Base-by-base conservation (phyloP, 2,113 vertebrate species). In the Oncorhynchus clarkii region DNA sequence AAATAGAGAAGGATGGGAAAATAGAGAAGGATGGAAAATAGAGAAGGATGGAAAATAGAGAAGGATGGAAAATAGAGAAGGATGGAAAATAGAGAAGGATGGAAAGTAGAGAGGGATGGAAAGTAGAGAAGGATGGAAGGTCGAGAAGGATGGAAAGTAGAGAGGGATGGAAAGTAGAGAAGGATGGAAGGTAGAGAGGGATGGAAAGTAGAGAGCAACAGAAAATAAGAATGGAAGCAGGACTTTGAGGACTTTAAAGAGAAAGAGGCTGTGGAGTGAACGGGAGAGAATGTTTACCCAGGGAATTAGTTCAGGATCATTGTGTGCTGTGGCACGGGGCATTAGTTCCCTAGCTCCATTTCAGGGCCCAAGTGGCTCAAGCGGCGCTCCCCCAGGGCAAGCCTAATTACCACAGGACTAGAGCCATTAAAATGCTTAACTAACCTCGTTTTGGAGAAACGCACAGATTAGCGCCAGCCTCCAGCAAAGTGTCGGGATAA, bases 381-480 rank as follows among this genome's bases (percentile, higher is more conserved):
- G 85, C 93, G 88, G 91, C 93, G 93, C 95, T 96, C 96, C 96
- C 96, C 93, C 94, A 94, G 97, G 97, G 96, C 95, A 97, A 94
- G 95, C 92, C 96, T 98, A 98, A 99, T 99, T 98, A 99, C 97
- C 96, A 98, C 95, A 98, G 95, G 95, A 96, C 95, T 93, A 94
- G 95, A 96, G 94, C 96, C 95, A 98, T 99, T 98, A 97, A 97
- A 94, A 98, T 96, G 96, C 95, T 96, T 97, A 97, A 96, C 97
- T 95, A 98, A 95, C 94, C 94, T 96, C 93, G 88, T 94, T 95
- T 96, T 94, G 96, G 93, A 94, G 95, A 97, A 95, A 97, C 94
- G 94, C 93, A 94, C 96, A 96, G 97, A 98, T 98, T 98, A 98
- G 94, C 93, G 87, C 87, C 93, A 91, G 96, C 98, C 95, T 95